Percentiles rank a stretch among this genome's conserved stretches.
Evolutionary conservation across 2,797 vertebrate species (phyloP).

Genomic region (Molossus alvarezi): DNA sequence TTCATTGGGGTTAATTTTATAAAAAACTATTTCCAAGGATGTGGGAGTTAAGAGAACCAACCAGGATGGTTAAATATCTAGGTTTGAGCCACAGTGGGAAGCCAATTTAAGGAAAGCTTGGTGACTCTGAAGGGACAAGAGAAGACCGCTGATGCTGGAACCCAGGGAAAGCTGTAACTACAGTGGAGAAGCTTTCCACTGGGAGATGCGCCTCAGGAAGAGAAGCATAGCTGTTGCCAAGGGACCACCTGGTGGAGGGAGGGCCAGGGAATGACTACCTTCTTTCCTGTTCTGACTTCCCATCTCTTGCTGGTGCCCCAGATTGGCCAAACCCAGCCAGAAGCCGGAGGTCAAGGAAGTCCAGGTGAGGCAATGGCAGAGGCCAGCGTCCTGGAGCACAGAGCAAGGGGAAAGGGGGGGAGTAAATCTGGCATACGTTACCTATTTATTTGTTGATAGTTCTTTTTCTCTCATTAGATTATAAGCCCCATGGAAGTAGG

Average conservation of each 20-base stretch:
- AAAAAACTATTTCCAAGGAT: constrained; percentile 63
- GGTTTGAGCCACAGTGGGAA: background rate
- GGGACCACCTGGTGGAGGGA: background rate
- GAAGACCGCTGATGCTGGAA: background rate
- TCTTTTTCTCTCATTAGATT: background rate
- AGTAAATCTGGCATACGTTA: background rate
- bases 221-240: background rate
- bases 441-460: constrained; percentile 4
- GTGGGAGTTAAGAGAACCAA: constrained; percentile 55
- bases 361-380: background rate
- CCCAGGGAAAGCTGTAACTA: background rate
- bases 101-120: constrained; percentile 46
- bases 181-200: background rate
- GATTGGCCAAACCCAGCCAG: background rate
- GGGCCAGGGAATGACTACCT: background rate
- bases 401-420: background rate
- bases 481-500: background rate
- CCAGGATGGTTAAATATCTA: background rate
- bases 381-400: background rate
- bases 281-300: background rate
- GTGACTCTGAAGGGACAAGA: background rate
- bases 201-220: background rate
- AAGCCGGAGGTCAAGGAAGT: constrained; percentile 32
- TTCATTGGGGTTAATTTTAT: constrained; percentile 17
- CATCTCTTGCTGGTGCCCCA: background rate